Conservation (phyloP, 2,888 invertebrate species). For the Hemicrepidius hirtus region DNA sequence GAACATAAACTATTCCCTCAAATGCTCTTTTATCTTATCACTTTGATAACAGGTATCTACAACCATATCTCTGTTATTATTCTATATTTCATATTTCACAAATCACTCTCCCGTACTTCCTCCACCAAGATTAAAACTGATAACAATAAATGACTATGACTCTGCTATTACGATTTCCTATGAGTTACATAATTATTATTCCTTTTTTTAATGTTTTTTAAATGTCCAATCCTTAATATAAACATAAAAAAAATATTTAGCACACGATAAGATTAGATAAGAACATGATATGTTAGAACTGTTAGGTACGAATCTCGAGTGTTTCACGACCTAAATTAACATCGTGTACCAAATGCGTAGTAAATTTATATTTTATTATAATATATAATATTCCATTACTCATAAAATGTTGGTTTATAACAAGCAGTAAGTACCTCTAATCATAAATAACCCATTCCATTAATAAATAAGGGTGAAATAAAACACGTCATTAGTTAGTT, state of each 20-base stretch:
- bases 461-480: not conserved
- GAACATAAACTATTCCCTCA: conserved; percentile 16
- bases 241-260: not conserved
- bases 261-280: conserved; percentile 3
- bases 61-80: conserved; percentile 32
- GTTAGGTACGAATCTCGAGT: not conserved
- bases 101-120: conserved; percentile 41
- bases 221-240: not conserved
- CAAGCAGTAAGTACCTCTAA: not conserved
- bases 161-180: conserved; percentile 4
- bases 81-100: conserved; percentile 21
- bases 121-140: conserved; percentile 34
- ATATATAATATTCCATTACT: not conserved
- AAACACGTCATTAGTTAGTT: conserved; percentile 7
- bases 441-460: conserved; percentile 1
- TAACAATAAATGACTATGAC: conserved; percentile 5
- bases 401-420: not conserved
- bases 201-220: not conserved
- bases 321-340: not conserved
- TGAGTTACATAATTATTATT: conserved; percentile 4
- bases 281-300: not conserved
- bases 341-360: not conserved
- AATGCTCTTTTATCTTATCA: conserved; percentile 34
- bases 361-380: not conserved
- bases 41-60: conserved; percentile 31